These are phyloP conservation scores for Morinoia aosen DNA, from an alignment of 2,888 invertebrate species.

Conservation along the genomic window DNA sequence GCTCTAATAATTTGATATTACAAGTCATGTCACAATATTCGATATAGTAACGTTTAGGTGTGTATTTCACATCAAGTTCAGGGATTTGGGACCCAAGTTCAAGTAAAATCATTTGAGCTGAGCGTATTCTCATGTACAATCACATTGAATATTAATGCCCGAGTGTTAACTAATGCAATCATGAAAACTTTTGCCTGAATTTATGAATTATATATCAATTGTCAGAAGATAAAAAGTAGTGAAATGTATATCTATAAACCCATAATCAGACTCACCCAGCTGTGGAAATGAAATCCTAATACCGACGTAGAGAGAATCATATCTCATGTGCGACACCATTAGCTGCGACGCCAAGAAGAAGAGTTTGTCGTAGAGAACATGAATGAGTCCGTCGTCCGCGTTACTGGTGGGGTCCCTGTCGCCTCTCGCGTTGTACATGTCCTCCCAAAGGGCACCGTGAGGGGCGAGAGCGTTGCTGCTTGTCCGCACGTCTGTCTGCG, in stretches of 20 bases:
- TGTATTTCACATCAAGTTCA: background rate
- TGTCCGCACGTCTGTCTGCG: background rate
- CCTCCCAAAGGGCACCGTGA: background rate
- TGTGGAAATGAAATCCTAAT: constrained; percentile 42
- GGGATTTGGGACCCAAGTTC: background rate
- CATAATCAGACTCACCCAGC: background rate
- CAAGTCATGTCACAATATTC: background rate
- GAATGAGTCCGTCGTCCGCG: constrained; percentile 8
- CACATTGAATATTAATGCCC: background rate
- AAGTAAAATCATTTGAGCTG: background rate
- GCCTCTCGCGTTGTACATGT: background rate
- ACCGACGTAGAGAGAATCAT: constrained; percentile 52
- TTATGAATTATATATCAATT: background rate
- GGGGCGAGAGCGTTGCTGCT: constrained; percentile 39
- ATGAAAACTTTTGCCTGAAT: too few relatives aligned
- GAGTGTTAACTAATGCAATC: too few relatives aligned
- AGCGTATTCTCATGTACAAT: background rate
- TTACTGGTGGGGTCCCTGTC: background rate
- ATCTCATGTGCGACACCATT: constrained; percentile 1
- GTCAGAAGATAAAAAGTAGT: background rate
- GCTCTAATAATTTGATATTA: background rate
- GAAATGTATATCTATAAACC: background rate
- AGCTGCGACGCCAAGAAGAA: constrained; percentile 23
- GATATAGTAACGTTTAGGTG: background rate
- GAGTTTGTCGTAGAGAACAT: constrained; percentile 28